phyloP scores from a whole-genome alignment of 2,888 invertebrate species.

The Elegia similella region DNA sequence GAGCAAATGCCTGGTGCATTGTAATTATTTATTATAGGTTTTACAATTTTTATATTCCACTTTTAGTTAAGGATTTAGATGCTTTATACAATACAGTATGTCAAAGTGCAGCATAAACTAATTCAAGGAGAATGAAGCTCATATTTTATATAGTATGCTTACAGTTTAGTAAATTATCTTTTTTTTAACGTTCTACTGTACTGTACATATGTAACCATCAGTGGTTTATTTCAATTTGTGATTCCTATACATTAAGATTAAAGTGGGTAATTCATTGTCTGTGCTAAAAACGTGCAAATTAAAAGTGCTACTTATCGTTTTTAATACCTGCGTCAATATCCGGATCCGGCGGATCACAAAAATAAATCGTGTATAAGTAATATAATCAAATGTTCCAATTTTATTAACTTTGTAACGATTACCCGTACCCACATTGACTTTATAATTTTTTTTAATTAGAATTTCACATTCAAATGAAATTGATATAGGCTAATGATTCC shows the following conservation, averaged over 20 bases:
- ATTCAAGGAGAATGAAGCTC: conserved; percentile 45
- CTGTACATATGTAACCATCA: conserved; percentile 25
- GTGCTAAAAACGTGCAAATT: no score
- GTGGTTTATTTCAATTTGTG: conserved; percentile 31
- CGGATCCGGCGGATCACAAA: no score
- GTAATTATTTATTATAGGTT: conserved; percentile 62
- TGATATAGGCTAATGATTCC: conserved; percentile 48
- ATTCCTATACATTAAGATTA: conserved; percentile 31
- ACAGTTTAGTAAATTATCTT: conserved; percentile 41
- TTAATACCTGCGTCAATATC: no score
- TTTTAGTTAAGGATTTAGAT: conserved; percentile 49
- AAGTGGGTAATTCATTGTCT: no score
- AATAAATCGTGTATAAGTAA: no score
- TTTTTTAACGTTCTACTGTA: conserved; percentile 41
- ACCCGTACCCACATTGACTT: no score
- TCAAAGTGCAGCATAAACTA: conserved; percentile 19
- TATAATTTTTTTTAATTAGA: conserved; percentile 30
- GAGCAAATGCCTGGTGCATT: conserved; percentile 63
- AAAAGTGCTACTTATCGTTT: no score
- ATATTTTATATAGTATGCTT: conserved; percentile 62
- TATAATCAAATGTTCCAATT: no score
- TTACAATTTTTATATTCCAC: conserved; percentile 63
- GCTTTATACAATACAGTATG: conserved; percentile 38
- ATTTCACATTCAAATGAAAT: conserved; percentile 31
- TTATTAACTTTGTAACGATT: no score